Evolutionary conservation across 2,113 vertebrate species (phyloP).

Genomic region (Scalopus aquaticus): DNA sequence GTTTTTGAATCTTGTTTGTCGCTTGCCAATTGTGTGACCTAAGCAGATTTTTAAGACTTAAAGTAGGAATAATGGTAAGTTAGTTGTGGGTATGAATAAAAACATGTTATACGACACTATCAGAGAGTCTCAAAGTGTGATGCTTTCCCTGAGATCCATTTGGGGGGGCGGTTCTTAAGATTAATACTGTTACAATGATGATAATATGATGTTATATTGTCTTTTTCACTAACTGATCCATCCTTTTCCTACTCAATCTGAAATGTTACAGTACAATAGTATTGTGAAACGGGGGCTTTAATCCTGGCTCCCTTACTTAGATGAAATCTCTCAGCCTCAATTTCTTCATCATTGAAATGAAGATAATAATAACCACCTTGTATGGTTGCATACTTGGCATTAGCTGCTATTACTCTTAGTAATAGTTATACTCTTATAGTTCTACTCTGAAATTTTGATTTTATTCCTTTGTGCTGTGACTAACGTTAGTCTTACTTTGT

Average conservation of each 20-base stretch:
- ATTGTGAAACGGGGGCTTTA: constrained; percentile 27
- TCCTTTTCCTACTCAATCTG: not conserved
- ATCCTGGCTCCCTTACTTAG: not conserved
- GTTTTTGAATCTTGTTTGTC: constrained; percentile 21
- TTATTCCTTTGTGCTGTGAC: not conserved
- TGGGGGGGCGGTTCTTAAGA: not conserved
- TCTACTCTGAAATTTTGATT: not conserved
- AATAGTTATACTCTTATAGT: not conserved
- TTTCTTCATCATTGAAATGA: constrained; percentile 39
- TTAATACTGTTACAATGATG: not conserved
- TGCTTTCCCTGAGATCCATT: not conserved
- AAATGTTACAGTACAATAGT: not conserved
- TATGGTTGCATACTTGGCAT: not conserved
- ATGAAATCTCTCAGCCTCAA: not conserved
- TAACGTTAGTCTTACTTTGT: constrained; percentile 16
- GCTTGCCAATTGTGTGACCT: not conserved
- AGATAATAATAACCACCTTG: not conserved
- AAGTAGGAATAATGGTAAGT: not conserved
- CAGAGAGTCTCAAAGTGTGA: not conserved
- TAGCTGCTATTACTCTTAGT: not conserved
- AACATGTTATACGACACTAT: not conserved
- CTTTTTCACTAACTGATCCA: not conserved
- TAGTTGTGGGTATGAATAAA: not conserved
- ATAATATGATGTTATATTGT: not conserved
- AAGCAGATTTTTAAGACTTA: not conserved